Evolutionary conservation across 2,113 vertebrate genomes (phyloP).

Genomic region (Lepus timidus): DNA sequence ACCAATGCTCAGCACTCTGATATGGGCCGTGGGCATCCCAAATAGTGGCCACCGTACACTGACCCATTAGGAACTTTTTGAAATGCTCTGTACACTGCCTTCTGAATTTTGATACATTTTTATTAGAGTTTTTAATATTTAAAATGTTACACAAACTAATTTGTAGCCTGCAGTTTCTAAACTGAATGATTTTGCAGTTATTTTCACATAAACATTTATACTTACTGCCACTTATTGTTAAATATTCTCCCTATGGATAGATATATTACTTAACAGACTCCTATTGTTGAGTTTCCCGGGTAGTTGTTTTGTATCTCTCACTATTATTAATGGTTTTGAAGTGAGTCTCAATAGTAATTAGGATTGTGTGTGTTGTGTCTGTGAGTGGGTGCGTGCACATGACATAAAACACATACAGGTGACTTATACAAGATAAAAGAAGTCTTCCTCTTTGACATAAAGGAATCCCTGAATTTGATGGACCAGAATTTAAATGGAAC

Average conservation of each 20-base stretch:
- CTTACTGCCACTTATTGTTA: not conserved
- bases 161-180: not conserved
- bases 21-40: too few species aligned
- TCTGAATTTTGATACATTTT: not conserved
- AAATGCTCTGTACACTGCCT: not conserved
- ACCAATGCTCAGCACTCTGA: too few species aligned
- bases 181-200: not conserved
- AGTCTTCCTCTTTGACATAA: too few species aligned
- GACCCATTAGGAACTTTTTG: too few species aligned
- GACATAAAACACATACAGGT: too few species aligned
- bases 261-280: not conserved
- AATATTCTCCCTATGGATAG: not conserved
- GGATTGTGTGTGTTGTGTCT: not conserved
- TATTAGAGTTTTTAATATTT: not conserved
- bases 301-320: not conserved
- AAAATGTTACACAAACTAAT: not conserved
- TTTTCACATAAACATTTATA: not conserved
- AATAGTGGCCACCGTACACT: too few species aligned
- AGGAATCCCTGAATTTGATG: too few species aligned
- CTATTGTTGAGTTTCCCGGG: too few species aligned
- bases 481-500: too few species aligned
- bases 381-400: too few species aligned
- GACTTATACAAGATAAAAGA: too few species aligned
- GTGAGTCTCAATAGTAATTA: not conserved
- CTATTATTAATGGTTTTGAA: not conserved